Percentiles rank a stretch among this genome's conserved stretches.
Evolutionary conservation across 1,140 invertebrate species (phyloP).

Genomic region (Limonius californicus): DNA sequence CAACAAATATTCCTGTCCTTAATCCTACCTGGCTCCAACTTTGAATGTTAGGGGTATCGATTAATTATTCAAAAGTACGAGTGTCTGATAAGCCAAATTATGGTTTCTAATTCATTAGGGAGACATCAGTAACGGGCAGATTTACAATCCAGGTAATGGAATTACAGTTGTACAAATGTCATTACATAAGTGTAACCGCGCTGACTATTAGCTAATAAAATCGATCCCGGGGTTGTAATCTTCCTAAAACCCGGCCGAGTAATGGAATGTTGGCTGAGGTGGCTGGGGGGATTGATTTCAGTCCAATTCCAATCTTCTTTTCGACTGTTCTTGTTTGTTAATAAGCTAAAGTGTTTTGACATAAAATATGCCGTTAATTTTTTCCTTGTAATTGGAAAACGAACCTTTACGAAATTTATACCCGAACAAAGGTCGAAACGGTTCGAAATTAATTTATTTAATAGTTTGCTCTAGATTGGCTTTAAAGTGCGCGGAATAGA

Average conservation of each 20-base stretch:
- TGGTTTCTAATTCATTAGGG: constrained; percentile 40
- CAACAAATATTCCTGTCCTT: too few species aligned
- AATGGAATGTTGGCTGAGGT: constrained; percentile 14
- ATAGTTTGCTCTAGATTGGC: too few species aligned
- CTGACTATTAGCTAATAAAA: constrained; percentile 46
- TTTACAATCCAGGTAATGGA: constrained; percentile 44
- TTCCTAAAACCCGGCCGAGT: constrained; percentile 34
- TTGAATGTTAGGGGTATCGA: background rate
- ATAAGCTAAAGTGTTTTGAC: constrained; percentile 15
- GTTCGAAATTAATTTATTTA: too few species aligned
- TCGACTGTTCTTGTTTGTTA: constrained; percentile 11
- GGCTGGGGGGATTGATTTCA: constrained; percentile 11
- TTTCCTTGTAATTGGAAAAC: constrained; percentile 4
- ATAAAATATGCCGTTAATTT: constrained; percentile 12
- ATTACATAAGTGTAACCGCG: constrained; percentile 45
- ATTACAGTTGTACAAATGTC: constrained; percentile 44
- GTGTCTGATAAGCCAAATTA: constrained; percentile 33
- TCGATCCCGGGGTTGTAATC: constrained; percentile 38
- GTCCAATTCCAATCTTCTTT: constrained; percentile 14
- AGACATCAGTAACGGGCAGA: constrained; percentile 38
- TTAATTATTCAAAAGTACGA: background rate
- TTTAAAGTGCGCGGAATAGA: too few species aligned
- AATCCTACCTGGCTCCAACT: too few species aligned
- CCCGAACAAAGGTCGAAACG: too few species aligned
- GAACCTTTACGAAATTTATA: too few species aligned